These are phyloP conservation scores for Asarcornis scutulata DNA, from an alignment of 2,113 vertebrate species.

Conservation along the genomic window DNA sequence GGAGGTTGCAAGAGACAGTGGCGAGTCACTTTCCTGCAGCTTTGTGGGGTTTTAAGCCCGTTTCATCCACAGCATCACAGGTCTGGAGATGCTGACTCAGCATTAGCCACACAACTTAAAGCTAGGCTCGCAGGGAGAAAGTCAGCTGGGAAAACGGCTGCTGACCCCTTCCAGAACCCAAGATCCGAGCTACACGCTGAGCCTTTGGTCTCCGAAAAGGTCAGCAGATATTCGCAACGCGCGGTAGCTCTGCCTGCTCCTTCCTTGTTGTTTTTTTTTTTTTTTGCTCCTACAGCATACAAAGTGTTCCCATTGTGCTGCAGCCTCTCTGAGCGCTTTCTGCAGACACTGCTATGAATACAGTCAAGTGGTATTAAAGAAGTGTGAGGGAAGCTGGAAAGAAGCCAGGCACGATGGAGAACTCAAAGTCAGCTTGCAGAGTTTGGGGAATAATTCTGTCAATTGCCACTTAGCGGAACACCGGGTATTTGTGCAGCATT, in stretches of 20 bases:
- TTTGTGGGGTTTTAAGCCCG: background rate
- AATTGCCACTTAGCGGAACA: background rate
- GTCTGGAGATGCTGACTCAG: background rate
- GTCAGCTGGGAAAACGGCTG: background rate
- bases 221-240: conserved; percentile 64
- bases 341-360: conserved; percentile 2
- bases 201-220: conserved; percentile 52
- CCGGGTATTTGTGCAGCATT: background rate
- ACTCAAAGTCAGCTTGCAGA: background rate
- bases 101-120: background rate
- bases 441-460: background rate
- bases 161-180: background rate
- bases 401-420: background rate
- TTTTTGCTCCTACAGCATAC: conserved; percentile 36
- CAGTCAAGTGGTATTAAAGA: conserved; percentile 29
- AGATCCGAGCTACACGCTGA: conserved; percentile 15
- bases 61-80: background rate
- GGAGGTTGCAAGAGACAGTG: background rate
- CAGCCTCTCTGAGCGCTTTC: background rate
- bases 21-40: background rate
- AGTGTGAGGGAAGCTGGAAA: conserved; percentile 1
- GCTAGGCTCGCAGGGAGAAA: background rate
- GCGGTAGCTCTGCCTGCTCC: conserved; percentile 42
- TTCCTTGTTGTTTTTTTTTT: background rate
- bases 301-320: conserved; percentile 7